phyloP scores from a whole-genome alignment of 1,140 invertebrate genomes.

The Centruroides sculpturatus region DNA sequence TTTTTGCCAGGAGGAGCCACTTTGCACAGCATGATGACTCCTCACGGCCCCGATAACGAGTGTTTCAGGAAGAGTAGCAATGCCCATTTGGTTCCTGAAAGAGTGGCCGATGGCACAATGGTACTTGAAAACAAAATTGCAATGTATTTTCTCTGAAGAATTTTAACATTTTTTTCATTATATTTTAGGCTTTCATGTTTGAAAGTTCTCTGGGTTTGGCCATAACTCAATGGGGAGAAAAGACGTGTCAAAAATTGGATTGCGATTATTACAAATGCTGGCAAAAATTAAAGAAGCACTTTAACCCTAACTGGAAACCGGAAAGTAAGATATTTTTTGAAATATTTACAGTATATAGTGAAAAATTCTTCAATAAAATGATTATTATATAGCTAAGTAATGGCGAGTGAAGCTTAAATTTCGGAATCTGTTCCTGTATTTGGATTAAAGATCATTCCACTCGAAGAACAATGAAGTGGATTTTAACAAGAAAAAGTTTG shows the following conservation, averaged over 20 bases:
- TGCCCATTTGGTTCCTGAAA: conserved; percentile 51
- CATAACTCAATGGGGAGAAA: conserved; percentile 80
- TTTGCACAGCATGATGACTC: conserved; percentile 91
- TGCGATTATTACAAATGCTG: conserved; percentile 82
- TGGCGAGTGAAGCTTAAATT: too few relatives aligned
- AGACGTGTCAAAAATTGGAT: conserved; percentile 67
- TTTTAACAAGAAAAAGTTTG: too few relatives aligned
- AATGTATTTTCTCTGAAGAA: not conserved
- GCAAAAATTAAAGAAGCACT: conserved; percentile 43
- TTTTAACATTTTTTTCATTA: conserved; percentile 11
- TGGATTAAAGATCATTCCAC: too few relatives aligned
- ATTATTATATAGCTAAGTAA: too few relatives aligned
- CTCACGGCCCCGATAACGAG: conserved; percentile 82
- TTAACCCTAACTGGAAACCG: conserved; percentile 5
- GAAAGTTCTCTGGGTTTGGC: conserved; percentile 79
- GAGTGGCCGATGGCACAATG: conserved; percentile 83
- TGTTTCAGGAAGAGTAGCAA: conserved; percentile 77
- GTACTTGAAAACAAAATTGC: conserved; percentile 32
- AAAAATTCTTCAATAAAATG: too few relatives aligned
- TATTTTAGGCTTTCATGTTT: conserved; percentile 90
- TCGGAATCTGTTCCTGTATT: too few relatives aligned
- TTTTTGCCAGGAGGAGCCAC: conserved; percentile 71
- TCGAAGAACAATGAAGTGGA: too few relatives aligned
- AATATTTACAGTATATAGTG: too few relatives aligned
- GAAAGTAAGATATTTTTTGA: not conserved